Evolutionary conservation across 2,797 vertebrate species (phyloP), one percentile per base, ranked within the genome.

Genomic region (Pseudopleuronectes americanus): DNA sequence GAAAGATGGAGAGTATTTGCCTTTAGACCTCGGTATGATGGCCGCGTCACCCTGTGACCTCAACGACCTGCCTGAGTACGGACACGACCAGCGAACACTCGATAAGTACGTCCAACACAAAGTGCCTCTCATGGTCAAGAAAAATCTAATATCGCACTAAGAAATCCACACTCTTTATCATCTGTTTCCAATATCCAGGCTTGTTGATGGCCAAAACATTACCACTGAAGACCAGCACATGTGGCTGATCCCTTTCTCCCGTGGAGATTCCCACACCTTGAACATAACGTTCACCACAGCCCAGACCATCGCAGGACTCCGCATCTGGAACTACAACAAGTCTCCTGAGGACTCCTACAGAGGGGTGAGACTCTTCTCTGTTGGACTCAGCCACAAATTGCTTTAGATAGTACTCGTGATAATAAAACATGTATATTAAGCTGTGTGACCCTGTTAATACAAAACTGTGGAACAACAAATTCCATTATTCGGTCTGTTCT

Each of bases 281-380:
- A 93, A 82, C 8, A 87, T 99, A 76, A 85, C 75, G 74, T 98
- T 99, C 80, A 87, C 82, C 87, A 92, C 93, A 77, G 70, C 80
- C 2, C 95, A 97, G 64, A 95, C 91, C 58, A 92, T 99, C 24
- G 92, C 95, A 0, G 98, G 98, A 55, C 94, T 99, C 76, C 95
- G 97, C 26, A 91, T 99, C 89, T 99, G 98, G 98, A 99, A 99
- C 94, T 99, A 99, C 90, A 99, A 99, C 94, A 99, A 99, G 92
- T 97, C 97, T 69, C 95, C 96, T 0, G 98, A 99, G 90, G 98
- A 99, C 92, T 98, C 97, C 1, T 99, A 96, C 84, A 95, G 97
- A 93, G 98, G 98, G 96, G 98, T 99, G 91, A 96, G 96, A 78
- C 48, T 1, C 1, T 47, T 64, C 8, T 53, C 60, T 54, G 21